Evolutionary conservation across 2,888 invertebrate genomes (phyloP).

Genomic region (Torymus auratus): DNA sequence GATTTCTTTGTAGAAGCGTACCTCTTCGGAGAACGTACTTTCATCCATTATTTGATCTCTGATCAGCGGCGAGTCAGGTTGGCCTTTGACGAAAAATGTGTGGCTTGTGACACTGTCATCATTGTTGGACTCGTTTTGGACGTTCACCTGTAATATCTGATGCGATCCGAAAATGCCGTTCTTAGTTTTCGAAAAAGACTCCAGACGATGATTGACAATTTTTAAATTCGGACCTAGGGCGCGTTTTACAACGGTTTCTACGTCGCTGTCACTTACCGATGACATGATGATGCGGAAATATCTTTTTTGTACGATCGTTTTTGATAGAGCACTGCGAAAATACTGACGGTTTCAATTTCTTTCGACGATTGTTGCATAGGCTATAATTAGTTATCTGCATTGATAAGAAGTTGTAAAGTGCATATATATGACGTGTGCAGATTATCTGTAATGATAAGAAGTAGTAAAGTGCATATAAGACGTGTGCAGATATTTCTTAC

Average conservation of each 20-base stretch:
- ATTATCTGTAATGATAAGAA: too few relatives aligned
- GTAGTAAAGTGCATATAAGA: too few relatives aligned
- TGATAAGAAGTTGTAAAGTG: too few relatives aligned
- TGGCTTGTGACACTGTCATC: not conserved
- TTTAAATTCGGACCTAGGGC: slow-evolving; percentile 54
- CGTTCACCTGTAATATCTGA: slow-evolving; percentile 61
- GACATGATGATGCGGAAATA: slow-evolving; percentile 5
- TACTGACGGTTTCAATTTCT: too few relatives aligned
- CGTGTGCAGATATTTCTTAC: too few relatives aligned
- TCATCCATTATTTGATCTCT: slow-evolving; percentile 23
- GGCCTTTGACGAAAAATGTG: slow-evolving; percentile 35
- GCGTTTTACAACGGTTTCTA: slow-evolving; percentile 57
- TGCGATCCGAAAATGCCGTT: slow-evolving; percentile 69
- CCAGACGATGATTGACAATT: slow-evolving; percentile 62
- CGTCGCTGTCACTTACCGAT: slow-evolving; percentile 57
- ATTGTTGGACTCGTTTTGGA: slow-evolving; percentile 10
- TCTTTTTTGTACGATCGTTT: too few relatives aligned
- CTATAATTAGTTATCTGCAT: too few relatives aligned
- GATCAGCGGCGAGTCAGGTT: slow-evolving; percentile 15
- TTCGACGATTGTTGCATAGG: too few relatives aligned
- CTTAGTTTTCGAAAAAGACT: slow-evolving; percentile 66
- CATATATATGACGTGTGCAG: too few relatives aligned
- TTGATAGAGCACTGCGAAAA: too few relatives aligned
- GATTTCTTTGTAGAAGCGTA: slow-evolving; percentile 28
- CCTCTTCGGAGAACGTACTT: slow-evolving; percentile 18